Evolutionary conservation across 2,797 vertebrate genomes (phyloP).

Genomic region (Sebastiscus tertius): DNA sequence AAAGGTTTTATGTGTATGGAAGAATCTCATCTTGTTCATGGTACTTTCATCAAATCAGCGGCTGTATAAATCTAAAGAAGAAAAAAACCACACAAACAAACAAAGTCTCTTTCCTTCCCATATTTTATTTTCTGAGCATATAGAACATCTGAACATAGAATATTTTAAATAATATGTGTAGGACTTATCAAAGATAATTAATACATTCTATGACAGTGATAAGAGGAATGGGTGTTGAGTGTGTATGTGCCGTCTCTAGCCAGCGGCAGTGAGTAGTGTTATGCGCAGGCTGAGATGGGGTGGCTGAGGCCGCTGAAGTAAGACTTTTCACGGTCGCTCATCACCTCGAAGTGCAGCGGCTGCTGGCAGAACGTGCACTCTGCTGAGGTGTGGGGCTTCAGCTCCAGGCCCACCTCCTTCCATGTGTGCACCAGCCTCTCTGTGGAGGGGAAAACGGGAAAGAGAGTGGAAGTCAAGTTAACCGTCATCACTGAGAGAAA

Average conservation of each 20-base stretch:
- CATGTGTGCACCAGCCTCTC: conserved; percentile 90
- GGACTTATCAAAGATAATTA: conserved; percentile 58
- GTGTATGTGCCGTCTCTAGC: conserved; percentile 41
- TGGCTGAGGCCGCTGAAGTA: conserved; percentile 96
- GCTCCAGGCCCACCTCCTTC: conserved; percentile 89
- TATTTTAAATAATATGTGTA: conserved; percentile 71
- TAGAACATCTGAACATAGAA: conserved; percentile 72
- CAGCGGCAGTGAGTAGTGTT: conserved; percentile 57
- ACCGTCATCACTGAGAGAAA: no score
- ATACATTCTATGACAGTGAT: conserved; percentile 70
- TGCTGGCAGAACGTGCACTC: conserved; percentile 95
- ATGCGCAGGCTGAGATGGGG: conserved; percentile 89
- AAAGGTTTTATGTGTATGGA: not conserved
- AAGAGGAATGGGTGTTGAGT: conserved; percentile 59
- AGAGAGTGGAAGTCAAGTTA: no score
- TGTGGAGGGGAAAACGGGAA: conserved; percentile 60
- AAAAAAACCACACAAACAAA: not conserved
- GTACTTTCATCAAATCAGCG: not conserved
- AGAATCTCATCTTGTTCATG: not conserved
- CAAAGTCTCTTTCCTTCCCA: not conserved
- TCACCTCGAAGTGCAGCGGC: conserved; percentile 94
- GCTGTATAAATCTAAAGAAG: not conserved
- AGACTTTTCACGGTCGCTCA: conserved; percentile 92
- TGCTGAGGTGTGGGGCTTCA: conserved; percentile 90
- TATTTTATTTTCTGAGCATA: conserved; percentile 70